Evolutionary conservation across 1,140 invertebrate species (phyloP), one percentile per base, ranked within the genome.

Genomic region (Fopius arisanus): DNA sequence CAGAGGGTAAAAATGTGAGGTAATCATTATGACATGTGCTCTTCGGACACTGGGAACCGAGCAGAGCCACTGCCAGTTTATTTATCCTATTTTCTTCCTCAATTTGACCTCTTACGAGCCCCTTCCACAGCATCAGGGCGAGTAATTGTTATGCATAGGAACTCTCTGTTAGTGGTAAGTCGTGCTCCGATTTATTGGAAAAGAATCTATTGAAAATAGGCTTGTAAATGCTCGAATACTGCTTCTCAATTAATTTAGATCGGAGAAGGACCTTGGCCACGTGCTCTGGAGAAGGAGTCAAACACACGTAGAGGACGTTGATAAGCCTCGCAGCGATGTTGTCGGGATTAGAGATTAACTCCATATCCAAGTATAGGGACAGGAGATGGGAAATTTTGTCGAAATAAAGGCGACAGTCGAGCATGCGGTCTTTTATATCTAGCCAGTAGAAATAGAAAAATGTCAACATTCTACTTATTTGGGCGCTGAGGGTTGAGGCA

Each of bases 261-360:
- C 79, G 82, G 7, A 87, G 76, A 43, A 88, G 75, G 63, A 83
- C 80, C 77, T 80, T 83, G 48, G 83, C 82, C 59, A 87, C 81
- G 72, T 87, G 80, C 33, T 86, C 83, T 19, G 82, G 80, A 70
- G 85, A 87, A 48, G 85, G 81, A 75, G 81, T 85, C 77, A 88
- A 76, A 70, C 84, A 87, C 70, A 87, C 81, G 23, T 80, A 80
- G 23, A 88, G 68, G 67, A 76, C 77, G 75, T 81, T 82, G 23
- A 83, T 43, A 37, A 87, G 70, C 63, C 81, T 83, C 37, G 77
- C 77, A 66, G 79, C 74, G 33, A 82, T 71, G 63, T 81, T 72
- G 54, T 10, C 3, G 28, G 70, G 72, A 75, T 81, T 72, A 62
- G 78, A 79, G 78, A 76, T 78, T 2, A 88, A 63, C 29, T 86